Percentiles rank a stretch among this genome's conserved stretches.
These are phyloP conservation scores for Allygus modestus DNA, from an alignment of 2,888 invertebrate species.

Conservation along the genomic window DNA sequence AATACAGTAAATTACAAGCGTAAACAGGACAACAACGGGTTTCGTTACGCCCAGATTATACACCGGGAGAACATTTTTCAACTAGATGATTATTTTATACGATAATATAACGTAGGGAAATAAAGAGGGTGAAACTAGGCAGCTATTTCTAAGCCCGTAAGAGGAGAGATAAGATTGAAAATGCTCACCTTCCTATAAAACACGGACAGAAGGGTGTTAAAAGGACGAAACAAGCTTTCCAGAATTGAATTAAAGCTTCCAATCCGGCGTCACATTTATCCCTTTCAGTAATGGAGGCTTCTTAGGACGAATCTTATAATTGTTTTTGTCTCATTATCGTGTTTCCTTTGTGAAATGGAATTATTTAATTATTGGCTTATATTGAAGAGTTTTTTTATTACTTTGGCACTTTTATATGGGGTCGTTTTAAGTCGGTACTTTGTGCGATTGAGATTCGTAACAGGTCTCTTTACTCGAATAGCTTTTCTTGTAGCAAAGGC, in stretches of 20 bases:
- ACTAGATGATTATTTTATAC: too few species aligned
- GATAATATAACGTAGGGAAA: too few species aligned
- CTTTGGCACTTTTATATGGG: background rate
- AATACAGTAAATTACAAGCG: too few species aligned
- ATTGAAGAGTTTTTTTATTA: background rate
- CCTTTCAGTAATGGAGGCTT: conserved; percentile 13
- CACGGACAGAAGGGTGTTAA: conserved; percentile 33
- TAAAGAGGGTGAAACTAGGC: background rate
- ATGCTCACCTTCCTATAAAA: conserved; percentile 41
- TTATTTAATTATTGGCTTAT: conserved; percentile 16
- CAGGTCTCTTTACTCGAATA: background rate
- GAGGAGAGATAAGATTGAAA: conserved; percentile 22
- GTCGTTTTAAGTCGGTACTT: background rate
- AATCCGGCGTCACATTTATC: conserved; percentile 46
- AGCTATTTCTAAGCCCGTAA: conserved; percentile 23
- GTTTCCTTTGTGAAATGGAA: conserved; percentile 19
- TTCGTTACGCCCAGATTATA: too few species aligned
- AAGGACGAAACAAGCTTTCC: conserved; percentile 49
- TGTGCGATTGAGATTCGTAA: conserved; percentile 11
- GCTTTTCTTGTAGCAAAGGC: conserved; percentile 12
- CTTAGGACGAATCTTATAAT: conserved; percentile 27
- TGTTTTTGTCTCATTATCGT: conserved; percentile 41
- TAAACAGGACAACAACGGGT: too few species aligned
- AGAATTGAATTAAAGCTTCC: conserved; percentile 51
- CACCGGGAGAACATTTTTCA: too few species aligned